Conservation (phyloP, 2,113 vertebrate species). For the Nasalis larvatus region DNA sequence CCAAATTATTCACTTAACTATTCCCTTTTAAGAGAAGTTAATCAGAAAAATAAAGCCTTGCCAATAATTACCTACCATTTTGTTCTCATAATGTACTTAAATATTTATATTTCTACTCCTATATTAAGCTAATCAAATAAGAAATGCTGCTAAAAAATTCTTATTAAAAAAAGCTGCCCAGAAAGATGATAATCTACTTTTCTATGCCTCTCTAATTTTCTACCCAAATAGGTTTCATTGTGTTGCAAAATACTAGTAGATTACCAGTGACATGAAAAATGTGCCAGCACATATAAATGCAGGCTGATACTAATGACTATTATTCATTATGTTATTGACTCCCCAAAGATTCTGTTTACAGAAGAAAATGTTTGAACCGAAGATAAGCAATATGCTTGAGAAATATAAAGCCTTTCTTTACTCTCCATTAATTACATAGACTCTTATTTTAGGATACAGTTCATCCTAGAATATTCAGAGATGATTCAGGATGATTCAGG, state of each 20-base stretch:
- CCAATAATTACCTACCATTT: slow-evolving; percentile 47
- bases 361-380: slow-evolving; percentile 39
- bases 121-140: slow-evolving; percentile 64
- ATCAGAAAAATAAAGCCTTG: slow-evolving; percentile 47
- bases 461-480: neutral
- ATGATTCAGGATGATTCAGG: neutral
- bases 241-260: slow-evolving; percentile 64
- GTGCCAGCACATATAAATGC: slow-evolving; percentile 63
- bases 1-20: slow-evolving; percentile 30
- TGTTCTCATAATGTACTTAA: slow-evolving; percentile 58
- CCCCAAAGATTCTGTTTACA: slow-evolving; percentile 45
- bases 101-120: slow-evolving; percentile 56
- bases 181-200: slow-evolving; percentile 75
- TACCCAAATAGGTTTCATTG: slow-evolving; percentile 72
- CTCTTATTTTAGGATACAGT: neutral
- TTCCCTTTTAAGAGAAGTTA: slow-evolving; percentile 3
- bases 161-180: slow-evolving; percentile 66
- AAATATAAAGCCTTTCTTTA: slow-evolving; percentile 26
- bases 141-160: slow-evolving; percentile 47
- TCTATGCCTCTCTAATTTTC: slow-evolving; percentile 69
- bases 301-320: slow-evolving; percentile 68
- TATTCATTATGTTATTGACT: slow-evolving; percentile 68
- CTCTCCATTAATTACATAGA: neutral
- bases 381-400: neutral
- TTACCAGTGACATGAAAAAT: slow-evolving; percentile 77